These are phyloP conservation scores for Cercopithecus mona DNA, from an alignment of 2,113 vertebrate species.

Conservation along the genomic window DNA sequence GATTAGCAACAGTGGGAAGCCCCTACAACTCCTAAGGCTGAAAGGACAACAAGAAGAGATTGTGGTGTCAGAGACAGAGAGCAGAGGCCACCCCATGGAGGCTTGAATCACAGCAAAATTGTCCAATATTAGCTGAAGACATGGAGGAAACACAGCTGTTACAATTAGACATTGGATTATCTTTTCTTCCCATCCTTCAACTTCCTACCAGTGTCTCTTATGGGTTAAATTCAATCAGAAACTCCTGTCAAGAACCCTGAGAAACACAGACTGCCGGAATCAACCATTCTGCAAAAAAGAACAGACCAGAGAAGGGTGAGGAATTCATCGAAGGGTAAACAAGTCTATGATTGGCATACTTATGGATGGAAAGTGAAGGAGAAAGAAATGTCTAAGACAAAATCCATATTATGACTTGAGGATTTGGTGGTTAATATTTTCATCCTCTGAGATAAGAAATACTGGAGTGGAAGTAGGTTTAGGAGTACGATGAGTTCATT, in stretches of 20 bases:
- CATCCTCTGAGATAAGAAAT: constrained; percentile 2
- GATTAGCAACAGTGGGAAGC: constrained; percentile 8
- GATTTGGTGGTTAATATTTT: neutral
- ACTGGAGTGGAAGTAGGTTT: neutral
- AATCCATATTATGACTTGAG: neutral
- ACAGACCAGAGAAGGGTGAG: neutral
- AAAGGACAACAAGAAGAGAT: constrained; percentile 19
- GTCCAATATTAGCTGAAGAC: constrained; percentile 1
- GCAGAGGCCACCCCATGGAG: neutral
- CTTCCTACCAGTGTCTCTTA: neutral
- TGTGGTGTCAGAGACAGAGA: neutral
- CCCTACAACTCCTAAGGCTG: neutral
- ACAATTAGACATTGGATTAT: neutral
- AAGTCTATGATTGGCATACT: neutral
- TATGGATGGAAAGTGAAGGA: neutral
- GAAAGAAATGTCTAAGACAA: neutral
- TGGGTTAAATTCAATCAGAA: neutral
- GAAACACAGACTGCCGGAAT: neutral
- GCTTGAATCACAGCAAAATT: neutral
- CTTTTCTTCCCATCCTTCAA: neutral
- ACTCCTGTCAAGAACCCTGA: neutral
- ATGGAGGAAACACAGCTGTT: neutral
- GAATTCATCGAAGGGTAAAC: neutral
- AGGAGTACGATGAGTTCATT: neutral
- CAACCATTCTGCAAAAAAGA: neutral